Evolutionary conservation across 1,140 invertebrate genomes (phyloP), one percentile per base, ranked within the genome.

Genomic region (Zaprionus camerounensis): DNA sequence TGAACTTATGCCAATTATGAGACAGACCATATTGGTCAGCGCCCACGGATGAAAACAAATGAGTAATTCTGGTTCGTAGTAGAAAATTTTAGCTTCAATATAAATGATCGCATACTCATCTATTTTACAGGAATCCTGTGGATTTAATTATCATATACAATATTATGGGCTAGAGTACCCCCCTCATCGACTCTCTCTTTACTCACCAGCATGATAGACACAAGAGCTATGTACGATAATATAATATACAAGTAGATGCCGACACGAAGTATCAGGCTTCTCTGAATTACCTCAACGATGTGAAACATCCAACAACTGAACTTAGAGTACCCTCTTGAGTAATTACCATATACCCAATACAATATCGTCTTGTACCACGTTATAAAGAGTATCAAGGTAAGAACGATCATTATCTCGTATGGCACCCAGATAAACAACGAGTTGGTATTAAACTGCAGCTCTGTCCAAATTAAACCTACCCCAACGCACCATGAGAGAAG

Each of bases 1-100:
- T 74, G 97, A 97, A 62, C 95, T 96, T 67, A 96, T 94, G 2
- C 97, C 94, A 68, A 98, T 94, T 0, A 96, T 95, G 61, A 98
- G 91, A 13, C 96, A 94, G 87, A 96, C 95, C 66, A 96, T 96
- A 92, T 97, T 95, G 1, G 97, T 96, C 72, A 97, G 94, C 94
- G 96, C 95, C 96, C 96, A 96, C 56, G 96, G 94, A 77, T 94
- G 94, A 56, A 95, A 93, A 75, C 94, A 95, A 5, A 67, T 28
- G 11, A 28, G 15, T 1, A 13, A 7, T 28, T 77, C 41, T 31
- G 38, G 15, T 12, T 90, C 82, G 20, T 90, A 91, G 6, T 58
- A 57, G 15, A 55, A 91, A 0, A 91, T 5, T 56, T 73, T 79
- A 53, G 69, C 72, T 7, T 88, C 78, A 12, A 88, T 71, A 12